Percentiles rank a stretch among this genome's conserved stretches.
These are phyloP conservation scores for Trematomus loennbergii DNA, from an alignment of 2,113 vertebrate species.

Conservation along the genomic window DNA sequence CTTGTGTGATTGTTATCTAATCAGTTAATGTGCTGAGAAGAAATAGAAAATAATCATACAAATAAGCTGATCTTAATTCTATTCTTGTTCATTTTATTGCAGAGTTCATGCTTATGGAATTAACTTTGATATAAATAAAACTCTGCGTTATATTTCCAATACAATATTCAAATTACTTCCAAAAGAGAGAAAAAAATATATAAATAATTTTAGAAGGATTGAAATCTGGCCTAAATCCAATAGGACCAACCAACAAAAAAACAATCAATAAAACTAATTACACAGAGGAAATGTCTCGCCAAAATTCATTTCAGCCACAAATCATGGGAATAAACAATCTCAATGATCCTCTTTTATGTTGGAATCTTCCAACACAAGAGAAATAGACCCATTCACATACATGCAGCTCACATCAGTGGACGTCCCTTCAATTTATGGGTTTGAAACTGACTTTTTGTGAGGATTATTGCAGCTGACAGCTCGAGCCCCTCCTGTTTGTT, in stretches of 20 bases:
- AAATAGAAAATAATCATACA: no score
- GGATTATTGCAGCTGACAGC: slow-evolving; percentile 37
- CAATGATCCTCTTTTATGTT: background rate
- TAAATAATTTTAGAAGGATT: background rate
- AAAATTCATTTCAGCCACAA: background rate
- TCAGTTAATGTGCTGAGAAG: no score
- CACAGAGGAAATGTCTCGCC: background rate
- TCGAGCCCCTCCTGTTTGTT: slow-evolving; percentile 18
- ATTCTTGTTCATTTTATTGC: background rate
- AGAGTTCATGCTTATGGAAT: no score
- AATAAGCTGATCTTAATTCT: no score
- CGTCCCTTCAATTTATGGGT: slow-evolving; percentile 11
- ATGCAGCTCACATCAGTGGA: slow-evolving; percentile 2
- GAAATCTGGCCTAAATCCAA: background rate
- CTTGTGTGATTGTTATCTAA: no score
- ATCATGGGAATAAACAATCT: background rate
- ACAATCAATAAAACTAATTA: background rate
- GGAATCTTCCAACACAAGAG: background rate
- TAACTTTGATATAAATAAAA: no score
- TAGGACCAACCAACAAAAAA: background rate
- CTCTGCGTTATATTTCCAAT: no score
- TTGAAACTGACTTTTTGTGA: slow-evolving; percentile 30
- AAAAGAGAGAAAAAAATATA: background rate
- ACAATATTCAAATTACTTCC: background rate
- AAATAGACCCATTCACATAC: background rate